Evolutionary conservation across 2,113 vertebrate genomes (phyloP).

Genomic region (Steatornis caripensis): DNA sequence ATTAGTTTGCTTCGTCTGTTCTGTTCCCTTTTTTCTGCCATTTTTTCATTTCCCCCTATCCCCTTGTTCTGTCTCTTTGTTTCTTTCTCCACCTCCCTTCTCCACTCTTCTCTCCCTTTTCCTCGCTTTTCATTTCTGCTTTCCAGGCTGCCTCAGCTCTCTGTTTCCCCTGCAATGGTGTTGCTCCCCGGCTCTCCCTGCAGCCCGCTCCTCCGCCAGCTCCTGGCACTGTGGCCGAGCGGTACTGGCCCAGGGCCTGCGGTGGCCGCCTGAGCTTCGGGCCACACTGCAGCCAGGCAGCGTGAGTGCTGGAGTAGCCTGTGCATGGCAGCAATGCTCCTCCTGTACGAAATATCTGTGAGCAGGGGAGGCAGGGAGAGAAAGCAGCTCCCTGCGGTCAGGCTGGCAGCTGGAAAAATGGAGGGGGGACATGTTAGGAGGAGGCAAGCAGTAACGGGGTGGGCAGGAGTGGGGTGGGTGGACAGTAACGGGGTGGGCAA

Average conservation of each 20-base stretch:
- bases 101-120: not conserved
- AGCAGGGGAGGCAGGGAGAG: not conserved
- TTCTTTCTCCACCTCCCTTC: not conserved
- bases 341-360: not conserved
- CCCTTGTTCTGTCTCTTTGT: not conserved
- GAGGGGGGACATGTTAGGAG: not conserved
- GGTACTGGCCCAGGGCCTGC: not conserved
- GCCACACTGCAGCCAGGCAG: not conserved
- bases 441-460: not conserved
- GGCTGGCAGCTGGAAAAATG: slow-evolving; percentile 57
- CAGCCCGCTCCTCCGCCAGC: slow-evolving; percentile 60
- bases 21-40: not conserved
- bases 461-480: not conserved
- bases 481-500: not conserved
- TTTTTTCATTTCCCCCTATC: not conserved
- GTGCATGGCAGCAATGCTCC: accelerated
- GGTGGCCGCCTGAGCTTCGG: not conserved
- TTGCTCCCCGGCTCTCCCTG: not conserved
- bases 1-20: slow-evolving; percentile 7
- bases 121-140: not conserved
- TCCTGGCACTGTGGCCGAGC: not conserved
- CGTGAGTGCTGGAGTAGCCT: accelerated
- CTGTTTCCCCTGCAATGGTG: not conserved
- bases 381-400: not conserved
- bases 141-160: not conserved